Base-by-base conservation (phyloP, 2,797 vertebrate species). In the Tokudaia muenninki region DNA sequence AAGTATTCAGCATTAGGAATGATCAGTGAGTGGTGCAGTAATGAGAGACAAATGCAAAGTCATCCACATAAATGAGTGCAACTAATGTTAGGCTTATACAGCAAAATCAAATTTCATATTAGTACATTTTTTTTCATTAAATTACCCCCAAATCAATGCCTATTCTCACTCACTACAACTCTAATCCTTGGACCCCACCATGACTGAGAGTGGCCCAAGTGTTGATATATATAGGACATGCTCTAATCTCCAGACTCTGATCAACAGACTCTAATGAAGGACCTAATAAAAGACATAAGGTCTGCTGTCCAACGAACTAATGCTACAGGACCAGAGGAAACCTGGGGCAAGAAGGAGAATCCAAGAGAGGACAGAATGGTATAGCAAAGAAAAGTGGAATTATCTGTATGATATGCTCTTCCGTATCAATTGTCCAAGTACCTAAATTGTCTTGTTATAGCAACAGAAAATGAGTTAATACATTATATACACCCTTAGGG, bases 21-120 rank as follows among this genome's bases (percentile, higher is more conserved):
- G 92, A 97, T 97, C 79, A 97, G 82, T 91, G 50, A 75, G 57
- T 63, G 80, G 50, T 81, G 90, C 91, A 50, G 82, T 72, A 96
- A 97, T 97, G 97, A 96, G 94, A 89, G 88, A 81, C 93, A 96
- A 95, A 97, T 94, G 86, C 87, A 89, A 97, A 97, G 52, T 94
- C 2, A 0, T 95, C 93, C 94, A 84, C 91, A 93, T 63, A 95
- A 96, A 93, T 75, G 81, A 94, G n/a, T 96, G 90, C 65, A 97
- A 95, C 96, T 96, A 97, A 97, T 94, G 80, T 92, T 95, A 89
- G 72, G 77, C 90, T 96, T 96, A 94, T 57, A 92, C n/a, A 90
- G 94, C 47, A 95, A 94, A 98, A 97, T 96, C 75, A 95, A 67
- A 97, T 96, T 96, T 96, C 82, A 86, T 59, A 84, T 67, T 57